phyloP scores from a whole-genome alignment of 2,888 invertebrate species.

The Philereme transversata region DNA sequence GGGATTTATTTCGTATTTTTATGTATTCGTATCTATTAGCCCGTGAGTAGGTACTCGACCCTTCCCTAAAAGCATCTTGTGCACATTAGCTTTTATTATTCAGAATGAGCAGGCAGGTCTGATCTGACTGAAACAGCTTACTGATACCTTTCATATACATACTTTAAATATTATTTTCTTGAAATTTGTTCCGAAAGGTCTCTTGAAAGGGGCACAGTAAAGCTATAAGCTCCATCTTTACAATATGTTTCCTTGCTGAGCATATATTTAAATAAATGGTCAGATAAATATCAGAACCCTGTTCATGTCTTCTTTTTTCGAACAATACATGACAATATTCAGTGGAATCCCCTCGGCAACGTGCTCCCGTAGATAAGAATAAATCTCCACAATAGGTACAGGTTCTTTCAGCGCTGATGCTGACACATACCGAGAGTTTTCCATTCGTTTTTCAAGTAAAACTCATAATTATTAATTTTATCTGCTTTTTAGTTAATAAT shows the following conservation, averaged over 20 bases:
- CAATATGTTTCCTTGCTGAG: slow-evolving; percentile 21
- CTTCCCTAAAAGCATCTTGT: slow-evolving; percentile 10
- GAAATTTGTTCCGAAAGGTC: slow-evolving; percentile 12
- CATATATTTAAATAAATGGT: slow-evolving; percentile 28
- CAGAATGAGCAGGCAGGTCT: slow-evolving; percentile 2
- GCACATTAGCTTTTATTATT: slow-evolving; percentile 17
- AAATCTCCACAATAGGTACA: slow-evolving; percentile 20
- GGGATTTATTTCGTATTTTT: not conserved
- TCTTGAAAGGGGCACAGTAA: slow-evolving; percentile 30
- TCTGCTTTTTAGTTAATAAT: too few relatives aligned
- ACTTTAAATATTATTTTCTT: slow-evolving; percentile 12
- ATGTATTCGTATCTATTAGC: slow-evolving; percentile 2
- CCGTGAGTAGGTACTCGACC: not conserved
- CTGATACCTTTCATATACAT: slow-evolving; percentile 10
- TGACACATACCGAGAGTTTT: slow-evolving; percentile 2
- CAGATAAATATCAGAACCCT: slow-evolving; percentile 18
- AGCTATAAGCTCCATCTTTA: slow-evolving; percentile 28
- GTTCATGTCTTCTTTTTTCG: slow-evolving; percentile 21
- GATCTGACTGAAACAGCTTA: slow-evolving; percentile 12
- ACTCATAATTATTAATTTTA: too few relatives aligned
- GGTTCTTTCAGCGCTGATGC: slow-evolving; percentile 18
- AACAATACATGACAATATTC: slow-evolving; percentile 25
- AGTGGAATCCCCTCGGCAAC: slow-evolving; percentile 19
- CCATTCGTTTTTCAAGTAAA: not conserved
- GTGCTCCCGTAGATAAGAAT: slow-evolving; percentile 27